phyloP scores from a whole-genome alignment of 2,888 invertebrate genomes.

The Drosophila merina region DNA sequence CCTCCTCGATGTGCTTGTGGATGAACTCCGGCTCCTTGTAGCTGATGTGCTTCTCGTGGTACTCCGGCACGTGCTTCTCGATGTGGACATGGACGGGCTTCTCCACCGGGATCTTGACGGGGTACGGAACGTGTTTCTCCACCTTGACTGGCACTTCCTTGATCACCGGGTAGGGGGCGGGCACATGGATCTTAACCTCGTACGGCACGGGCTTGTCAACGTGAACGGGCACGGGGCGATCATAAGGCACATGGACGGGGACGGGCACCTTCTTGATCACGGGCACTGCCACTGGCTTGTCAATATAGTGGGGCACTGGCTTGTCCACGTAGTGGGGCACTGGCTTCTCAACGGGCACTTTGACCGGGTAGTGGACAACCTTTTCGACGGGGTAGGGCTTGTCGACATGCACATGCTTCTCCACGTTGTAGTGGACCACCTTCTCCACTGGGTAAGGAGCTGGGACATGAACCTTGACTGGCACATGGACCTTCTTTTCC shows the following conservation, averaged over 20 bases:
- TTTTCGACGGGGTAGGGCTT: conserved; percentile 90
- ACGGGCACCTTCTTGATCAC: conserved; percentile 87
- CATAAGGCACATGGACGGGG: conserved; percentile 87
- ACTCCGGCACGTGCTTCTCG: conserved; percentile 88
- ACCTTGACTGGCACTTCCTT: conserved; percentile 88
- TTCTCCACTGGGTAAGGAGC: conserved; percentile 90
- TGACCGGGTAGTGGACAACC: conserved; percentile 89
- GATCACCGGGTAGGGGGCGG: conserved; percentile 88
- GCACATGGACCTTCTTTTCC: conserved; percentile 89
- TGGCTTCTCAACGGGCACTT: conserved; percentile 88
- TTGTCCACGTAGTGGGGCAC: conserved; percentile 87
- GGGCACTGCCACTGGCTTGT: conserved; percentile 87
- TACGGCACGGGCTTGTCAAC: conserved; percentile 91
- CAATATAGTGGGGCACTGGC: conserved; percentile 88
- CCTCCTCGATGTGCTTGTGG: conserved; percentile 85
- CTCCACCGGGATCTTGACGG: conserved; percentile 88
- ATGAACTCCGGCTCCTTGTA: conserved; percentile 89
- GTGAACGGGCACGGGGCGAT: conserved; percentile 87
- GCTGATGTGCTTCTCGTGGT: conserved; percentile 87
- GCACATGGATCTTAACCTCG: conserved; percentile 88
- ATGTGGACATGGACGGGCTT: conserved; percentile 90
- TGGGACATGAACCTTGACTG: conserved; percentile 90
- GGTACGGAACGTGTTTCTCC: conserved; percentile 89
- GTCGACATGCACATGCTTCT: conserved; percentile 90
- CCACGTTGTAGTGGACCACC: conserved; percentile 87